Evolutionary conservation across 2,113 vertebrate genomes (phyloP).

Genomic region (Ginglymostoma cirratum): DNA sequence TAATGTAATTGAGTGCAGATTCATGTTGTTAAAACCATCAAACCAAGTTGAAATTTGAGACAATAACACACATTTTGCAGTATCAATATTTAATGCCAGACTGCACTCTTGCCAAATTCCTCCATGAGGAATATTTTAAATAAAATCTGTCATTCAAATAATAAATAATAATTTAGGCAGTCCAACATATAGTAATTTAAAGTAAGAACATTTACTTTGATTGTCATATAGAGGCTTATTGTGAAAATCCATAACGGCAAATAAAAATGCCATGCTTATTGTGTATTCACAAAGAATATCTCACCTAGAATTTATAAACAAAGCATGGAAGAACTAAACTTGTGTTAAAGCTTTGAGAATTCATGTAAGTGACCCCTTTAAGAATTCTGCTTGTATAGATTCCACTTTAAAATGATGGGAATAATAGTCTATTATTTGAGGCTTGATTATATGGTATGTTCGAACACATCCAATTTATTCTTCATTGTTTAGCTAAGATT

Average conservation of each 20-base stretch:
- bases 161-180: neutral
- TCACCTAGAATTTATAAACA: neutral
- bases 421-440: neutral
- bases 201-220: neutral
- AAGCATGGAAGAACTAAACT: no score
- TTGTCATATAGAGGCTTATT: neutral
- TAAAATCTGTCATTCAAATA: conserved; percentile 22
- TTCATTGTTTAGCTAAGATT: neutral
- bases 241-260: neutral
- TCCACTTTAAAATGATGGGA: neutral
- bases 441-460: neutral
- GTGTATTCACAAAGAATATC: neutral
- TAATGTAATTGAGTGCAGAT: conserved; percentile 34
- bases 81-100: conserved; percentile 33
- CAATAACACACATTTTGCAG: conserved; percentile 31
- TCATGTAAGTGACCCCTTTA: neutral
- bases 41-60: conserved; percentile 29
- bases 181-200: neutral
- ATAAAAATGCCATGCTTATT: neutral
- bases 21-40: conserved; percentile 29
- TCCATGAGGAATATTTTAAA: conserved; percentile 32
- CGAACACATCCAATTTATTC: neutral
- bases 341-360: neutral
- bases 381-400: neutral
- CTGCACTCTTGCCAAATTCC: neutral